Conservation (phyloP, 2,113 vertebrate species). For the Pelmatolapia mariae region DNA sequence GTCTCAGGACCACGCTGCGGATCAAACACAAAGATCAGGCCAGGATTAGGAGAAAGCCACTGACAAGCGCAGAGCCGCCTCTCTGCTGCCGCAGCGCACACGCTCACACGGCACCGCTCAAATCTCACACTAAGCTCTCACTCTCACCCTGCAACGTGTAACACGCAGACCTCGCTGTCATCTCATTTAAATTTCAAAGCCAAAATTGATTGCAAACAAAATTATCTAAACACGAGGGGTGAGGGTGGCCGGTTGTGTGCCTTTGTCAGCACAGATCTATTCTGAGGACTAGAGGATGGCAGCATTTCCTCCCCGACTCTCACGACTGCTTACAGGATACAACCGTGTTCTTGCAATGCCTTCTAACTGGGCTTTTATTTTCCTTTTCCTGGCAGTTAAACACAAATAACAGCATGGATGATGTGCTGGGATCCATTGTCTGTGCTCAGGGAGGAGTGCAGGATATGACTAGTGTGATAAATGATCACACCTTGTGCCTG, state of each 20-base stretch:
- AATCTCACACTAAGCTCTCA: constrained; percentile 61
- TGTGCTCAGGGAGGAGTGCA: constrained; percentile 53
- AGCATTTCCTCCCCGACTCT: constrained; percentile 46
- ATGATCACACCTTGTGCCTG: constrained; percentile 59
- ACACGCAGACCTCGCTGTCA: constrained; percentile 40
- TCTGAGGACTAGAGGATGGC: constrained; percentile 10
- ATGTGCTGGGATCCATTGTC: constrained; percentile 59
- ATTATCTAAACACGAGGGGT: constrained; percentile 14
- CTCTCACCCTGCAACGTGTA: constrained; percentile 37
- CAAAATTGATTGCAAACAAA: constrained; percentile 58
- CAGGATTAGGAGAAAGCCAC: constrained; percentile 76
- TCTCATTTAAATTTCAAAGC: constrained; percentile 60
- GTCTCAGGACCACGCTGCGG: constrained; percentile 71
- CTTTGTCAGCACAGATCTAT: constrained; percentile 7
- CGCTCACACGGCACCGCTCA: constrained; percentile 25
- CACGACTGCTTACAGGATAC: constrained; percentile 54
- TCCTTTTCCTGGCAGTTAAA: constrained; percentile 66
- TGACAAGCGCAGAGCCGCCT: constrained; percentile 60
- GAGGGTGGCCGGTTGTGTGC: neutral
- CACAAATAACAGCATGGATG: constrained; percentile 62
- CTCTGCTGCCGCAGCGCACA: constrained; percentile 35
- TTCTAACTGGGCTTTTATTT: constrained; percentile 60
- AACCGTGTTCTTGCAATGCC: constrained; percentile 33
- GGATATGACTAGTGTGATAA: constrained; percentile 69
- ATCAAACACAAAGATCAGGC: constrained; percentile 79